Conservation (phyloP, 1,140 invertebrate species). For the Arctopsyche grandis region DNA sequence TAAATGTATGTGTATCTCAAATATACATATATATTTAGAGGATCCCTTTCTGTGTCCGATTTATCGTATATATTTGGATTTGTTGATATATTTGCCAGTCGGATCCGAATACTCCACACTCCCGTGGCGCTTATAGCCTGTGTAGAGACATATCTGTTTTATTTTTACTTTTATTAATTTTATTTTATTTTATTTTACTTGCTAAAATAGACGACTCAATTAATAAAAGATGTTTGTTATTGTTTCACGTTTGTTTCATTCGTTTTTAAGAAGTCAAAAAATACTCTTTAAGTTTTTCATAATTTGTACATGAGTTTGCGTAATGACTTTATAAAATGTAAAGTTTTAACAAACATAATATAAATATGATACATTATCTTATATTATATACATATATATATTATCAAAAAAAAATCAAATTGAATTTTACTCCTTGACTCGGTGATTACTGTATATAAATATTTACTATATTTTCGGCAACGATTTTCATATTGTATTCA, state of each 20-base stretch:
- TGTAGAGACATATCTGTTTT: conserved; percentile 53
- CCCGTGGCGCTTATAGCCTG: conserved; percentile 51
- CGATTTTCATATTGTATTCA: too few species aligned
- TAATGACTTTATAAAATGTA: conserved; percentile 29
- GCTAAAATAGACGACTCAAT: conserved; percentile 44
- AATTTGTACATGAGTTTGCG: conserved; percentile 29
- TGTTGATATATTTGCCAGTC: conserved; percentile 50
- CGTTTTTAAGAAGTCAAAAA: conserved; percentile 39
- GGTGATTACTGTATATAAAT: too few species aligned
- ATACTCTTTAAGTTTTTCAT: conserved; percentile 39
- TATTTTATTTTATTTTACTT: conserved; percentile 46
- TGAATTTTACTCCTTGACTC: too few species aligned
- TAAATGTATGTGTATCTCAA: conserved; percentile 50
- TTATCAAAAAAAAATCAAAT: too few species aligned
- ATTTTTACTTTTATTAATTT: too few species aligned
- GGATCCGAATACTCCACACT: conserved; percentile 15
- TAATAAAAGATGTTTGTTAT: conserved; percentile 46
- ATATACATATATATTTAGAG: conserved; percentile 46
- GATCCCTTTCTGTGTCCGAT: conserved; percentile 50
- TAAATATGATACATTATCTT: neutral
- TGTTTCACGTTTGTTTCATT: conserved; percentile 51
- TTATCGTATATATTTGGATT: conserved; percentile 43
- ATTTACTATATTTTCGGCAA: too few species aligned
- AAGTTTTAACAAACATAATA: neutral
- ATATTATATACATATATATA: too few species aligned